Percentiles rank a stretch among this genome's conserved stretches.
phyloP scores from a whole-genome alignment of 2,113 vertebrate genomes.

The Tetrax tetrax region DNA sequence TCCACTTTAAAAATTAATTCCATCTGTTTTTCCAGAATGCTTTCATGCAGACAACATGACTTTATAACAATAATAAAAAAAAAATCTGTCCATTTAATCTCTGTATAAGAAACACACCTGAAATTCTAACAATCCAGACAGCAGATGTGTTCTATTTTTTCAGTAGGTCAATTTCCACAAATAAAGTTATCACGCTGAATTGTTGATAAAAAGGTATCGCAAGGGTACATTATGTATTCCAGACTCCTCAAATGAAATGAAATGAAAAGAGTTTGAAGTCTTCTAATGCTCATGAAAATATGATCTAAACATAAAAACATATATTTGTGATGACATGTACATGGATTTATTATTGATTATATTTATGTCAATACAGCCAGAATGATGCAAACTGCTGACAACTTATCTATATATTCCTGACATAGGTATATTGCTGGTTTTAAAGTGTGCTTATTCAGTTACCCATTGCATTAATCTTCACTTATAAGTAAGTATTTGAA shows the following conservation, averaged over 20 bases:
- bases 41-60: not conserved
- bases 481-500: not conserved
- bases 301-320: not conserved
- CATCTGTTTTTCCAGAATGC: not conserved
- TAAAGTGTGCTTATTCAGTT: not conserved
- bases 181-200: not conserved
- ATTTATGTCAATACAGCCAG: not conserved
- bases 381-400: not conserved
- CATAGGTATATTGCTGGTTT: fast-evolving
- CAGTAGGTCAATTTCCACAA: not conserved
- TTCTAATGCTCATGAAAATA: not conserved
- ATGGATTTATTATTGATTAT: not conserved
- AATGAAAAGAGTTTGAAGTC: not conserved
- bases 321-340: not conserved
- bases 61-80: not conserved
- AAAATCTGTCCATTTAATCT: not conserved
- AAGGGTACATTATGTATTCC: not conserved
- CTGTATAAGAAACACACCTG: not conserved
- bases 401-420: not conserved
- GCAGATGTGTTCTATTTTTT: not conserved
- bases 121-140: not conserved
- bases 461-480: not conserved
- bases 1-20: not conserved
- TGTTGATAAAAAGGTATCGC: not conserved
- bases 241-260: not conserved